A percentile compares a stretch with the other conserved stretches of the same genome.
phyloP scores from a whole-genome alignment of 2,888 invertebrate species.

The Pterostichus niger region DNA sequence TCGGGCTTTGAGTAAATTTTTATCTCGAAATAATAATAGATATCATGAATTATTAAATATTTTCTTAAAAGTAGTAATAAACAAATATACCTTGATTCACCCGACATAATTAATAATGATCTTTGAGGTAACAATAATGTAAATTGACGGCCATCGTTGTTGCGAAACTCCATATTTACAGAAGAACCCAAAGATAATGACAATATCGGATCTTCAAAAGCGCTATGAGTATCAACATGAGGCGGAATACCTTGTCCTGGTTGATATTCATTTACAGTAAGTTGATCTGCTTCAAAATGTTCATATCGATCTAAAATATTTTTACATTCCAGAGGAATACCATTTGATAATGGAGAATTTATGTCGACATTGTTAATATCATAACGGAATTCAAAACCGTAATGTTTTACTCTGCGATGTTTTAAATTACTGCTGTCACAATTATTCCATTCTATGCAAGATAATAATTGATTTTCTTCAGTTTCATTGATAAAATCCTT shows the following conservation, averaged over 20 bases:
- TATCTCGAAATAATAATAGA: too few species aligned
- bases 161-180: conserved; percentile 94
- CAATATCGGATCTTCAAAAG: conserved; percentile 93
- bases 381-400: conserved; percentile 95
- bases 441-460: conserved; percentile 80
- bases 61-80: background rate
- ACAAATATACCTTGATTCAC: conserved; percentile 82
- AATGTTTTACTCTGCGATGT: conserved; percentile 92
- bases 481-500: conserved; percentile 85
- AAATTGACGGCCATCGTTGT: conserved; percentile 80
- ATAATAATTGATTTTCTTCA: conserved; percentile 83
- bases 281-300: conserved; percentile 85
- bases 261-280: conserved; percentile 91
- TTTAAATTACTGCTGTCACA: conserved; percentile 80
- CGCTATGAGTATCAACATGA: conserved; percentile 97
- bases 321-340: conserved; percentile 86
- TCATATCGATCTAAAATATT: conserved; percentile 81
- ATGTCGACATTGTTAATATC: conserved; percentile 91
- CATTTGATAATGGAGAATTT: conserved; percentile 81
- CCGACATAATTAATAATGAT: conserved; percentile 89
- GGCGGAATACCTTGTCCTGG: conserved; percentile 96
- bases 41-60: background rate
- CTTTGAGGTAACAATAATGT: conserved; percentile 84
- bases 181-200: conserved; percentile 91
- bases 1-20: too few species aligned